Evolutionary conservation across 2,888 invertebrate species (phyloP).

Genomic region (Sesia apiformis): DNA sequence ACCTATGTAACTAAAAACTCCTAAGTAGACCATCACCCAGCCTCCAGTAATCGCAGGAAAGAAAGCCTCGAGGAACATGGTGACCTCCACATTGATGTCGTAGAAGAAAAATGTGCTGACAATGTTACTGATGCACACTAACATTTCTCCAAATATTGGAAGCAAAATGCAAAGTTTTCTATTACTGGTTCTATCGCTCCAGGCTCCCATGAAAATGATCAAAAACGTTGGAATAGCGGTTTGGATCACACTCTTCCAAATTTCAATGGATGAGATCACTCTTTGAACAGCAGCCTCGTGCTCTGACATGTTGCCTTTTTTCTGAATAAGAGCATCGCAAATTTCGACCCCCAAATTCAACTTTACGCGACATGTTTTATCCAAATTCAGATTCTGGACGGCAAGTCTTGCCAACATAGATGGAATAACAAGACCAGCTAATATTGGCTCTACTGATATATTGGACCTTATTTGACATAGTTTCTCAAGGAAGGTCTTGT

Average conservation of each 20-base stretch:
- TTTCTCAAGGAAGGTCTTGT: slow-evolving; percentile 68
- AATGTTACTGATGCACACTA: slow-evolving; percentile 61
- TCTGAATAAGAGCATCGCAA: slow-evolving; percentile 45
- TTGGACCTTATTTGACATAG: slow-evolving; percentile 66
- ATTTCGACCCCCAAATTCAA: slow-evolving; percentile 39
- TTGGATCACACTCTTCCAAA: slow-evolving; percentile 73
- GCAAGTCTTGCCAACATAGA: slow-evolving; percentile 79
- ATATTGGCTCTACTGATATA: slow-evolving; percentile 82
- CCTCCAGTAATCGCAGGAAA: slow-evolving; percentile 71
- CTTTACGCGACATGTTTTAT: slow-evolving; percentile 56
- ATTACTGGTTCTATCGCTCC: slow-evolving; percentile 75
- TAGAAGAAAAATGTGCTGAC: slow-evolving; percentile 70
- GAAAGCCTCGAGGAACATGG: slow-evolving; percentile 68
- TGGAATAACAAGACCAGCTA: slow-evolving; percentile 80
- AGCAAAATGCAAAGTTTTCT: slow-evolving; percentile 73
- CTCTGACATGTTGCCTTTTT: slow-evolving; percentile 65
- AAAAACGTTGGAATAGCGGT: slow-evolving; percentile 71
- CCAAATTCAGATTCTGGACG: slow-evolving; percentile 62
- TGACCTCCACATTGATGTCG: slow-evolving; percentile 67
- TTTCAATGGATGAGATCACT: slow-evolving; percentile 67
- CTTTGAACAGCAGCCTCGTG: slow-evolving; percentile 77
- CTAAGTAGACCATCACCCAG: slow-evolving; percentile 69
- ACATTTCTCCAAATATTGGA: slow-evolving; percentile 69
- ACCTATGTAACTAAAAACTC: slow-evolving; percentile 77
- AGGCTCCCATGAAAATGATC: slow-evolving; percentile 75